phyloP scores from a whole-genome alignment of 2,113 vertebrate species.

The Orcinus orca region DNA sequence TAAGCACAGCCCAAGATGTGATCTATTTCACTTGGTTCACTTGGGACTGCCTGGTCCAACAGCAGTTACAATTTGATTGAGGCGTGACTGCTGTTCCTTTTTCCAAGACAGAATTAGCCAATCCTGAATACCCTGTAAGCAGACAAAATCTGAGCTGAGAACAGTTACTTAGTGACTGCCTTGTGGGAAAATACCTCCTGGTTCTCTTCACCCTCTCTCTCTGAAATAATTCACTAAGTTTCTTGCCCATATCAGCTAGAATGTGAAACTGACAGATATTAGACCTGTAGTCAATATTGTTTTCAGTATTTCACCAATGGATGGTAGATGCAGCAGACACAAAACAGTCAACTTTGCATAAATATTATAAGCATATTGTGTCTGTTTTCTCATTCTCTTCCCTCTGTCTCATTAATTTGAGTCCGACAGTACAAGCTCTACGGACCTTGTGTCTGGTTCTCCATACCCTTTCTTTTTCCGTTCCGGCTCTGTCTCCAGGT shows the following conservation, averaged over 20 bases:
- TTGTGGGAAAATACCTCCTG: background rate
- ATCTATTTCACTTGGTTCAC: constrained; percentile 21
- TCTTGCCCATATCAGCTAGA: background rate
- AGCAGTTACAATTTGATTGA: constrained; percentile 37
- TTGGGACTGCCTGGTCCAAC: constrained; percentile 49
- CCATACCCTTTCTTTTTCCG: background rate
- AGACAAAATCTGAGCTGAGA: background rate
- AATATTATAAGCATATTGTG: constrained; percentile 45
- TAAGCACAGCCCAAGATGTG: constrained; percentile 1
- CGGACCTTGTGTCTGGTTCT: background rate
- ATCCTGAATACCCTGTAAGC: constrained; percentile 1
- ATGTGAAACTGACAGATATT: background rate
- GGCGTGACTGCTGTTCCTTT: constrained; percentile 6
- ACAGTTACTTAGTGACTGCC: background rate
- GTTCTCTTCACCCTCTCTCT: background rate
- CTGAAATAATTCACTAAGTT: background rate
- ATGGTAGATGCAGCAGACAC: background rate
- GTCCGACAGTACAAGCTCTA: constrained; percentile 19
- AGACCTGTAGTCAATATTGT: constrained; percentile 11
- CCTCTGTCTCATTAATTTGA: constrained; percentile 49
- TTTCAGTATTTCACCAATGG: background rate
- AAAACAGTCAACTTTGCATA: constrained; percentile 54
- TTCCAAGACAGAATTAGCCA: constrained; percentile 38
- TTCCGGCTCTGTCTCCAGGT: background rate
- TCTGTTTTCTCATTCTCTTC: constrained; percentile 54